These are phyloP conservation scores for Mechanitis messenoides DNA, from an alignment of 2,888 invertebrate species.

Conservation along the genomic window DNA sequence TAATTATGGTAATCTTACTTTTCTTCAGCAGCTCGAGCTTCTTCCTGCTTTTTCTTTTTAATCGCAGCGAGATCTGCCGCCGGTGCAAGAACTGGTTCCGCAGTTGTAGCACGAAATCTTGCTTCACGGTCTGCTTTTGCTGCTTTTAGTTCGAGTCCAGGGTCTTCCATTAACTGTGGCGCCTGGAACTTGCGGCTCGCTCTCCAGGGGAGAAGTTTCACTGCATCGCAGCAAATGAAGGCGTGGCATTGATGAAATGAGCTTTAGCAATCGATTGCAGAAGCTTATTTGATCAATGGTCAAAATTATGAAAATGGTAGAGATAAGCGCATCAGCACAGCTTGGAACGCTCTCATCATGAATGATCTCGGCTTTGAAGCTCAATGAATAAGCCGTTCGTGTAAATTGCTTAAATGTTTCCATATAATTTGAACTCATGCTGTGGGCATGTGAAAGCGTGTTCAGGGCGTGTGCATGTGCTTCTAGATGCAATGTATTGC, in stretches of 20 bases:
- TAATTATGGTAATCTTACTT: conserved; percentile 54
- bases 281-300: conserved; percentile 45
- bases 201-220: conserved; percentile 81
- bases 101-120: conserved; percentile 75
- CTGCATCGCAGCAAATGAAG: conserved; percentile 65
- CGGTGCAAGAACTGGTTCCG: conserved; percentile 64
- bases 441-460: conserved; percentile 51
- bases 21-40: conserved; percentile 79
- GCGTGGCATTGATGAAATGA: conserved; percentile 50
- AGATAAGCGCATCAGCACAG: conserved; percentile 34
- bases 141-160: conserved; percentile 76
- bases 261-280: conserved; percentile 29
- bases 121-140: conserved; percentile 79
- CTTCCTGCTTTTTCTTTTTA: conserved; percentile 78
- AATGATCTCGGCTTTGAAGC: conserved; percentile 47
- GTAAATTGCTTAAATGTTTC: conserved; percentile 34
- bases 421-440: conserved; percentile 52
- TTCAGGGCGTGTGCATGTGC: conserved; percentile 31
- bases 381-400: conserved; percentile 20
- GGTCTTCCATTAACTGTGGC: conserved; percentile 76
- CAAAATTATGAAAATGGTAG: conserved; percentile 39
- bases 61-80: conserved; percentile 74
- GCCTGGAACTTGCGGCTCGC: conserved; percentile 82
- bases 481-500: conserved; percentile 25
- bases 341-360: conserved; percentile 47